A percentile compares a stretch with the other conserved stretches of the same genome.
These are phyloP conservation scores for Adelphocoris suturalis DNA, from an alignment of 2,888 invertebrate genomes.

Conservation along the genomic window DNA sequence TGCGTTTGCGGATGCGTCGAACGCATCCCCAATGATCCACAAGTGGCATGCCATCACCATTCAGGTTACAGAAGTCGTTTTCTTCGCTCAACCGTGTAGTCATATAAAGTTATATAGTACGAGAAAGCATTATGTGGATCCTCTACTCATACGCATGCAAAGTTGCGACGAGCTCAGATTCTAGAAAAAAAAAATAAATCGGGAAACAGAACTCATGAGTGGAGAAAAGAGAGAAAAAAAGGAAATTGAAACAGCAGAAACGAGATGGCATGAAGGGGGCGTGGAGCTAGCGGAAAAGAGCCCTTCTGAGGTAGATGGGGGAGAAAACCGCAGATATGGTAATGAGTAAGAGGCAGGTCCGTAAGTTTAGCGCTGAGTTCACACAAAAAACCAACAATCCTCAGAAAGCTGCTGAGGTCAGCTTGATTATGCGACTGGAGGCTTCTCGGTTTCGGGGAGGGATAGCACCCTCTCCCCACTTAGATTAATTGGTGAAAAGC, in stretches of 20 bases:
- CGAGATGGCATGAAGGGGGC: constrained; percentile 41
- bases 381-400: constrained; percentile 72
- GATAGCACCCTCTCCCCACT: constrained; percentile 49
- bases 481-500: constrained; percentile 72
- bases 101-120: too few relatives aligned
- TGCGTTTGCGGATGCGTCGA: too few relatives aligned
- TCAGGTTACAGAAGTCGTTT: too few relatives aligned
- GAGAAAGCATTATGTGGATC: too few relatives aligned
- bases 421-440: constrained; percentile 68
- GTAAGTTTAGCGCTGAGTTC: constrained; percentile 73
- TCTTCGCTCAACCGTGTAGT: too few relatives aligned
- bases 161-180: too few relatives aligned
- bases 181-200: background rate
- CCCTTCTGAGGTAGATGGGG: constrained; percentile 51
- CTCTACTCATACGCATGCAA: too few relatives aligned
- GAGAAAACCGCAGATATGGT: constrained; percentile 70
- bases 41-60: too few relatives aligned
- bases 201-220: background rate
- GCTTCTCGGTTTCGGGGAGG: background rate
- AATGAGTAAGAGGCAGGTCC: constrained; percentile 66
- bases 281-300: constrained; percentile 24
- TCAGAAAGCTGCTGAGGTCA: constrained; percentile 65
- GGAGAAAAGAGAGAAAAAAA: constrained; percentile 33
- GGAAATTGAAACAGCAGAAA: constrained; percentile 48
- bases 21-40: too few relatives aligned